Base-by-base conservation (phyloP, 2,797 vertebrate genomes). In the Apogon hyalosoma region DNA sequence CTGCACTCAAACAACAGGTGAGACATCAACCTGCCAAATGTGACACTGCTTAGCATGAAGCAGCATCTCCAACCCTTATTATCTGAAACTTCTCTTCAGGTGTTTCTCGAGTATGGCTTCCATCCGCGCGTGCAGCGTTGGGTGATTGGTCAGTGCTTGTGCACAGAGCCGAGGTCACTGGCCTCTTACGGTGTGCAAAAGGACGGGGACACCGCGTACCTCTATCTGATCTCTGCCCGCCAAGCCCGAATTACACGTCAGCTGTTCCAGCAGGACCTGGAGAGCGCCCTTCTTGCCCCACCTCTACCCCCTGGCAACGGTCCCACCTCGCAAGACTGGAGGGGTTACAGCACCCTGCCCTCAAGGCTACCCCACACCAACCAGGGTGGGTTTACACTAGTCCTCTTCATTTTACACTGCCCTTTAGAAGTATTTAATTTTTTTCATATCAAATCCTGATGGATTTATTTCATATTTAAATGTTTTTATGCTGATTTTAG, bases 121-220 rank as follows among this genome's bases (percentile, higher is more conserved):
- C 96, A 97, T 12, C 96, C 97, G 0, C 88, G 95, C 0, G 96
- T 98, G 28, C 97, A 98, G 92, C 94, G 96, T 82, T 98, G 97
- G 97, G 94, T 98, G 68, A 96, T 98, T 0, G 96, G 96, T 55
- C 95, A 95, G 80, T 95, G 95, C 66, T 72, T 98, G 62, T 97
- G 96, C 36, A 88, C 88, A 0, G 96, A 97, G 1, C 91, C 93
- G 0, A 87, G 95, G 19, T 95, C 95, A 0, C 77, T 98, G 0
- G 92, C 92, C 31, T 98, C 96, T 1, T 98, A 98, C 0, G 97
- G 97, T 3, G 89, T 96, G 42, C 91, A 79, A 68, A 90, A 89
- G 49, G 94, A 97, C 0, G 94, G 96, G 0, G 97, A 97, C 55
- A 92, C 94, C 0, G 96, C 96, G 0, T 98, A 96, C 71, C 95